Base-by-base conservation (phyloP, 2,113 vertebrate species). In the Crotalus horridus region DNA sequence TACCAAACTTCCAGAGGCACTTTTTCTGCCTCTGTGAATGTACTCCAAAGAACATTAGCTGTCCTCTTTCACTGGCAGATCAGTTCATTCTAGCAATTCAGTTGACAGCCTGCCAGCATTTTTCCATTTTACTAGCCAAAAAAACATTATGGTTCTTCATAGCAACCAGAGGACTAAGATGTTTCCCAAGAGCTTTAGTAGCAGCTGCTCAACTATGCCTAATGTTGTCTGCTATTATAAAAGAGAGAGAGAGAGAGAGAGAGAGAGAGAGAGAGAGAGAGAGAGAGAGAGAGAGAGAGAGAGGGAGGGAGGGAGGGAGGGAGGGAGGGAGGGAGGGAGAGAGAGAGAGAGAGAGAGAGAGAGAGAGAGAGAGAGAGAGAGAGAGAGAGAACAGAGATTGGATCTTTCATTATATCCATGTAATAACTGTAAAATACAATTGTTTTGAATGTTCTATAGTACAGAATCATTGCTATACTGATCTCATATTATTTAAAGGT, bases 121-220 rank as follows among this genome's bases (percentile, higher is more conserved):
- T 93, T 93, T 91, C 90, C 87, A 89, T 91, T 89, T 91, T 81
- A 91, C 54, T 69, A 89, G 87, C 93, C 87, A 91, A 91, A 93
- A 48, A 93, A 93, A 91, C 93, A 91, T 51, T 61, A 85, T 61
- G 64, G 90, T 91, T 91, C 87, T 85, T 91, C 87, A 93, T 89
- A 59, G 90, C 93, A 89, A 93, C 93, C 61, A 88, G 23, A 89
- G 85, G 43, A 93, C 55, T n/a, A 93, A 85, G 43, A 89, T 54
- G 64, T 53, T 93, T 93, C 54, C 48, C 46, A 89, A 91, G 90
- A 89, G n/a, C 86, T 85, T 91, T n/a, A 93, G 29, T 39, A 85
- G 54, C 87, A 93, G 93, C 69, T 93, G 90, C 29, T 90, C 93
- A 53, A 85, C 86, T 88, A 53, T 58, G 64, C 85, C 87, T 89